Conservation (phyloP, 2,888 invertebrate species). For the Sphaerophoria rueppellii region DNA sequence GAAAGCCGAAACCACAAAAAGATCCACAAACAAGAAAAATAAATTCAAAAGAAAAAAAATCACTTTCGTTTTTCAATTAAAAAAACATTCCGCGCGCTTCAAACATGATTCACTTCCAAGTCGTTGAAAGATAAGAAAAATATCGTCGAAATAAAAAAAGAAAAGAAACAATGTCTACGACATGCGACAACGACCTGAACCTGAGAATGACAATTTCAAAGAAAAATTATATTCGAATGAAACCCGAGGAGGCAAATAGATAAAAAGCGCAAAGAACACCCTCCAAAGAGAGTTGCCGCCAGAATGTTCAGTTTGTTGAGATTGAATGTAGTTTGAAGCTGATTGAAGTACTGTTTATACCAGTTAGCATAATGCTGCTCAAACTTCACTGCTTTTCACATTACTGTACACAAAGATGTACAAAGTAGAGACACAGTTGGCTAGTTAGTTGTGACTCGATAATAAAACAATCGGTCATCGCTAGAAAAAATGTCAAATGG, state of each 20-base stretch:
- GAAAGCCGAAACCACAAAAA: slow-evolving; percentile 27
- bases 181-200: slow-evolving; percentile 24
- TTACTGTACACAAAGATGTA: too few species aligned
- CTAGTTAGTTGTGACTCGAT: too few species aligned
- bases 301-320: neutral
- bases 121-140: neutral
- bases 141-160: slow-evolving; percentile 15
- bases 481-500: neutral
- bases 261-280: slow-evolving; percentile 21
- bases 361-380: neutral
- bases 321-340: neutral
- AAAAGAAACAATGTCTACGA: slow-evolving; percentile 20
- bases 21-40: slow-evolving; percentile 13
- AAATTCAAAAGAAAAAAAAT: slow-evolving; percentile 7
- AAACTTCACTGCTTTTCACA: too few species aligned
- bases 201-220: slow-evolving; percentile 33
- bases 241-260: slow-evolving; percentile 10
- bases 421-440: too few species aligned
- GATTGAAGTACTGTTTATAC: neutral
- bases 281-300: neutral
- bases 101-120: slow-evolving; percentile 45
- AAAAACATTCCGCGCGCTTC: slow-evolving; percentile 19
- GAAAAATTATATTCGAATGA: slow-evolving; percentile 8
- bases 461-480: too few species aligned
- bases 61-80: slow-evolving; percentile 63